Conservation (phyloP, 2,888 invertebrate species). For the Brenthis hecate region DNA sequence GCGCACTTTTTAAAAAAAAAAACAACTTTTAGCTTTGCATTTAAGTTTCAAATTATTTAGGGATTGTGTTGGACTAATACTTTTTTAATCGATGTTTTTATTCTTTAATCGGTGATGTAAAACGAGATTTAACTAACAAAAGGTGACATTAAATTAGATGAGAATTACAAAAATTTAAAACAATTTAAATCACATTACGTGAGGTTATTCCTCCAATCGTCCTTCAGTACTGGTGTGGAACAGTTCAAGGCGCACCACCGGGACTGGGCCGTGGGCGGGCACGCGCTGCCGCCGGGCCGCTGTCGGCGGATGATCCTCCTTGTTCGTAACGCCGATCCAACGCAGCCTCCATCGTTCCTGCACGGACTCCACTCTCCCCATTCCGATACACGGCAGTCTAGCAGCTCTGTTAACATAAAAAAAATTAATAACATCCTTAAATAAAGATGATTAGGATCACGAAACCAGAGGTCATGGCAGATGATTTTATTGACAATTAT, state of each 20-base stretch:
- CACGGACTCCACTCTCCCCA: slow-evolving; percentile 95
- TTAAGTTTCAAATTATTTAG: too few species aligned
- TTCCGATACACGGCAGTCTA: slow-evolving; percentile 92
- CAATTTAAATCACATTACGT: slow-evolving; percentile 57
- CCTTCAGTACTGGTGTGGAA: slow-evolving; percentile 52
- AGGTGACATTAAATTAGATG: slow-evolving; percentile 16
- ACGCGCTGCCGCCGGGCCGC: slow-evolving; percentile 89
- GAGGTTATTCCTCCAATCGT: slow-evolving; percentile 72
- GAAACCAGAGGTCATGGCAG: too few species aligned
- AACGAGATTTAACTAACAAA: background rate
- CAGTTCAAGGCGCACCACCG: slow-evolving; percentile 92
- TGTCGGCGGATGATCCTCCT: slow-evolving; percentile 90
- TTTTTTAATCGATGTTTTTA: background rate
- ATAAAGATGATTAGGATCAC: too few species aligned
- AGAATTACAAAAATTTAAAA: slow-evolving; percentile 34
- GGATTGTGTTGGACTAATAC: too few species aligned
- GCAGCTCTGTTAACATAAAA: slow-evolving; percentile 66
- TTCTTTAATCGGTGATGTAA: background rate
- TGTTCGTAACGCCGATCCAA: slow-evolving; percentile 92
- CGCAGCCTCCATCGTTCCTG: slow-evolving; percentile 94
- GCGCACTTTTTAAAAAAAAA: too few species aligned
- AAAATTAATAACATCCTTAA: background rate
- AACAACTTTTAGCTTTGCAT: too few species aligned
- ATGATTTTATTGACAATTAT: too few species aligned
- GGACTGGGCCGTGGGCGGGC: slow-evolving; percentile 92